Evolutionary conservation across 2,113 vertebrate genomes (phyloP), one percentile per base, ranked within the genome.

Genomic region (Trinectes maculatus): DNA sequence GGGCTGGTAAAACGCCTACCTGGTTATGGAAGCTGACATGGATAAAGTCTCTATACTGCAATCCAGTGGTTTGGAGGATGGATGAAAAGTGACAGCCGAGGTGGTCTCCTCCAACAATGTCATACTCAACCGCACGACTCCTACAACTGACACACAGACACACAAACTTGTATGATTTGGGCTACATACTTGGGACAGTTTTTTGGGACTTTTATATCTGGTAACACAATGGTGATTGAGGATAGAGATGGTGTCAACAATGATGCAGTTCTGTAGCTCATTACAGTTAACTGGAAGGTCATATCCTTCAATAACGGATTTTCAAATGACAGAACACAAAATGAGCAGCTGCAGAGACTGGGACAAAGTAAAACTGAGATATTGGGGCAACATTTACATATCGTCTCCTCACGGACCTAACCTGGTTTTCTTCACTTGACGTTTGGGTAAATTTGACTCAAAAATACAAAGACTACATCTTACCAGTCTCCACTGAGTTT

Each of bases 21-120:
- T 95, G 95, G 92, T 99, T 97, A 48, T 99, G 98, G 55, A 97
- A 96, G 88, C 95, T 97, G 79, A 99, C 89, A 54, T 98, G 85
- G 83, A 99, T 96, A 87, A 99, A 98, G 81, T 99, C 98, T 82
- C 96, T 85, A 87, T 98, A 95, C 85, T 99, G 96, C 19, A 99
- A 89, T 25, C 95, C 95, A 0, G 98, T 98, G 21, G 90, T 96
- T 16, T 92, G 93, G 48, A 98, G 90, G 85, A 99, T 95, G 85
- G 98, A 94, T 28, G 93, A 92, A 47, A 98, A 96, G 56, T 99
- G 93, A 52, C 97, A 96, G 85, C 93, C 93, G 0, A 94, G 85
- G 72, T 85, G 85, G 60, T 97, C 96, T 1, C 95, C 93, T 7
- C 94, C 96, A 0, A 94, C 92, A 22, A 95, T 84, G 16, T 97